Evolutionary conservation across 2,888 invertebrate species (phyloP).

Genomic region (Patella depressa): DNA sequence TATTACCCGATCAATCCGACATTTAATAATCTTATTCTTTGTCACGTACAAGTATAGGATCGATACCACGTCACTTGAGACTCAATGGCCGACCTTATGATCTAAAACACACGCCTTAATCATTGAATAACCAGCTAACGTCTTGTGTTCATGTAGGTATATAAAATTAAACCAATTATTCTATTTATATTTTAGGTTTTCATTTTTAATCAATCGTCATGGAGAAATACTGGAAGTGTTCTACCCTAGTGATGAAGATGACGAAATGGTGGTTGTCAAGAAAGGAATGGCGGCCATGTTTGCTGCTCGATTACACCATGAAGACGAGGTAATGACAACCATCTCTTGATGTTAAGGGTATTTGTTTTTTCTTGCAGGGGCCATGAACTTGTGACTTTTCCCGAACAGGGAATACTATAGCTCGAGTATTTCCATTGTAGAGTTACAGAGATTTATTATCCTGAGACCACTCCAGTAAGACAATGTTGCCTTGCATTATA

Average conservation of each 20-base stretch:
- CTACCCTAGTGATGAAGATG: conserved; percentile 39
- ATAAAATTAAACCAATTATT: neutral
- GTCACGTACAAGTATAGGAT: too few species aligned
- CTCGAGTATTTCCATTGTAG: neutral
- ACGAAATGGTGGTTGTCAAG: conserved; percentile 42
- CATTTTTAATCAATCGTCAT: conserved; percentile 40
- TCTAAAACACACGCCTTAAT: too few species aligned
- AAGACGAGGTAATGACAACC: conserved; percentile 35
- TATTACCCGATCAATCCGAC: too few species aligned
- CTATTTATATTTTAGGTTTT: conserved; percentile 36
- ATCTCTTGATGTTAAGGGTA: neutral
- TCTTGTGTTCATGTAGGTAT: neutral
- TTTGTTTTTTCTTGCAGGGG: neutral
- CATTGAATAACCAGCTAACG: too few species aligned
- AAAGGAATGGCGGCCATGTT: conserved; percentile 48
- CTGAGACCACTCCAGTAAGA: too few species aligned
- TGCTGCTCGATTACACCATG: conserved; percentile 38
- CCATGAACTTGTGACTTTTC: neutral
- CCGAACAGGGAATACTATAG: neutral
- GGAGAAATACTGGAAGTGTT: conserved; percentile 37
- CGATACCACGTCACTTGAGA: too few species aligned
- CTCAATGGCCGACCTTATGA: too few species aligned
- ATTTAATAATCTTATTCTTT: too few species aligned
- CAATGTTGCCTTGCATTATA: too few species aligned
- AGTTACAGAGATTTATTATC: too few species aligned